A percentile compares a stretch with the other conserved stretches of the same genome.
Conservation (phyloP, 2,888 invertebrate genomes). For the Mesorhabditis belari region DNA sequence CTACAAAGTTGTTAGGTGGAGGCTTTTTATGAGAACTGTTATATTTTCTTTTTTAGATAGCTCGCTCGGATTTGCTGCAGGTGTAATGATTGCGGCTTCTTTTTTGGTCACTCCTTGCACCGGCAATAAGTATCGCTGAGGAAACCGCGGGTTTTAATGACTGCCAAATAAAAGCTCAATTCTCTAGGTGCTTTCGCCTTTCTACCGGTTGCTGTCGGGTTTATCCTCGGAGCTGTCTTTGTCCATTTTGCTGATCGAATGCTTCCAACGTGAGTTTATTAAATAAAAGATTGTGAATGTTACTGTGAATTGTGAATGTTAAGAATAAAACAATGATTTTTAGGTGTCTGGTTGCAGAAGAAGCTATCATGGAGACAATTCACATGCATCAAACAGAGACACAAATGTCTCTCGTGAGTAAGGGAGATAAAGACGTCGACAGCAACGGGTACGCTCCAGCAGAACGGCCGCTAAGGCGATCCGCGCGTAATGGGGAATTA, state of each 20-base stretch:
- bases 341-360: background rate
- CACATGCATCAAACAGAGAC: background rate
- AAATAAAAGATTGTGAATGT: too few relatives aligned
- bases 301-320: too few relatives aligned
- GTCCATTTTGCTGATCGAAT: constrained; percentile 77
- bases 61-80: constrained; percentile 93
- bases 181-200: constrained; percentile 77
- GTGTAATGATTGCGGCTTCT: constrained; percentile 94
- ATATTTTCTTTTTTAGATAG: constrained; percentile 65
- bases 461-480: background rate
- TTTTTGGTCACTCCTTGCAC: constrained; percentile 93
- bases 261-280: constrained; percentile 32
- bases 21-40: background rate
- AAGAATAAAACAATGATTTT: too few relatives aligned
- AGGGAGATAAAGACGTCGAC: background rate
- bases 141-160: constrained; percentile 10
- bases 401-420: background rate
- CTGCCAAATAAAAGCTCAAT: too few relatives aligned
- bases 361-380: background rate
- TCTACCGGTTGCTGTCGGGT: constrained; percentile 81
- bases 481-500: background rate
- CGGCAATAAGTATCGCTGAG: constrained; percentile 77
- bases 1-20: constrained; percentile 35
- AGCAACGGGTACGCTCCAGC: background rate
- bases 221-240: constrained; percentile 84